These are phyloP conservation scores for Amphiduros pacificus DNA, from an alignment of 2,888 invertebrate species.

Conservation along the genomic window DNA sequence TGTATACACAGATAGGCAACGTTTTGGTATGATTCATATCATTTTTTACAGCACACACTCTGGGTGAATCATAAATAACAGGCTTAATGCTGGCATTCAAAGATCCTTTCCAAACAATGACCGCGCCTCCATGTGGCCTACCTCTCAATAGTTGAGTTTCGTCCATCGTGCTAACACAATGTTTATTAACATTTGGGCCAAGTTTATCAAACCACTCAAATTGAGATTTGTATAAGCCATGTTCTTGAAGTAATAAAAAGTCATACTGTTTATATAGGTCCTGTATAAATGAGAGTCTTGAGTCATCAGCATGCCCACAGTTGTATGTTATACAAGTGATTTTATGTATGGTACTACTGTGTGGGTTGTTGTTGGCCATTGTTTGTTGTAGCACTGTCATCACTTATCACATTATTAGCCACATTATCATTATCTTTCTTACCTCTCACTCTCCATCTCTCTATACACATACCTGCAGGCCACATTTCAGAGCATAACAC, in stretches of 20 bases:
- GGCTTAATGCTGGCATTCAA: not conserved
- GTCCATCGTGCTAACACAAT: not conserved
- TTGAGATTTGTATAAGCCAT: not conserved
- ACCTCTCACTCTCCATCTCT: not conserved
- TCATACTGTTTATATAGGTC: not conserved
- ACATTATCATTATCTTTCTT: not conserved
- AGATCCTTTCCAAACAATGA: too few relatives aligned
- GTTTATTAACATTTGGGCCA: not conserved
- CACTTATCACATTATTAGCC: too few relatives aligned
- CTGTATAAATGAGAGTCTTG: not conserved
- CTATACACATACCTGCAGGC: not conserved
- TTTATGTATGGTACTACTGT: not conserved
- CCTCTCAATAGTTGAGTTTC: too few relatives aligned
- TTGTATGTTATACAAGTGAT: not conserved
- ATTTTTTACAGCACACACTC: not conserved
- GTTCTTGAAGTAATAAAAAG: not conserved
- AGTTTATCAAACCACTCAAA: not conserved
- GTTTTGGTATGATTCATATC: not conserved
- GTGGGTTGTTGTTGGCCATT: not conserved
- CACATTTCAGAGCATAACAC: not conserved
- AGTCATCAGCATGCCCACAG: not conserved
- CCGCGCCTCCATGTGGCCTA: too few relatives aligned
- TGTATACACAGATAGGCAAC: not conserved
- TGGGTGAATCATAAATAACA: not conserved
- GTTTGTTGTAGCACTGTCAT: too few relatives aligned